These are phyloP conservation scores for Ditula angustiorana DNA, from an alignment of 2,888 invertebrate species.

Conservation along the genomic window DNA sequence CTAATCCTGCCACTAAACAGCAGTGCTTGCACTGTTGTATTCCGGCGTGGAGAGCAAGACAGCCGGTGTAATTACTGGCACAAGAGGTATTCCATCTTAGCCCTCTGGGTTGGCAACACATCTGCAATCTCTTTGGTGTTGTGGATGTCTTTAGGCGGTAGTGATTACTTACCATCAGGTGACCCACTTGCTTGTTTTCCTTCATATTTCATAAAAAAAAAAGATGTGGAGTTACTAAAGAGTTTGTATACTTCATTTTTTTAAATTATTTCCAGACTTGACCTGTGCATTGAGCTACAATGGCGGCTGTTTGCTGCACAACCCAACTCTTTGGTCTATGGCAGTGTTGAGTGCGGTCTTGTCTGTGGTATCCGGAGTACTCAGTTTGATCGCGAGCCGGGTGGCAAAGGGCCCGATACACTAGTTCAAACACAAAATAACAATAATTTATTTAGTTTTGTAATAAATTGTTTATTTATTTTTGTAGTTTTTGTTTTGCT, in stretches of 20 bases:
- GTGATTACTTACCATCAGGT: no score
- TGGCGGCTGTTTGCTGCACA: constrained; percentile 63
- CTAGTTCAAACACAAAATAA: not conserved
- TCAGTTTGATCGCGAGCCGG: constrained; percentile 54
- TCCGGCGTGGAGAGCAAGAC: no score
- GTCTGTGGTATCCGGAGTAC: constrained; percentile 52
- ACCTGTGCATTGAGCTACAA: constrained; percentile 59
- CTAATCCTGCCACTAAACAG: no score
- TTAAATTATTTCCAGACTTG: constrained; percentile 53
- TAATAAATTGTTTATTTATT: constrained; percentile 14
- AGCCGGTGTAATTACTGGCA: no score
- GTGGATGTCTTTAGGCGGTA: no score
- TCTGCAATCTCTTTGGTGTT: no score
- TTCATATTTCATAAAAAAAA: no score
- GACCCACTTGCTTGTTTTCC: no score
- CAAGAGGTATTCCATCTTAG: no score
- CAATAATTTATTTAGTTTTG: not conserved
- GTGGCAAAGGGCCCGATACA: not conserved
- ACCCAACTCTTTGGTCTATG: constrained; percentile 55
- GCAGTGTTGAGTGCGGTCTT: constrained; percentile 57
- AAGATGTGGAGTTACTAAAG: no score
- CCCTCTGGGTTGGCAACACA: no score
- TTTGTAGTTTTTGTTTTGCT: not conserved
- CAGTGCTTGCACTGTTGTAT: no score
- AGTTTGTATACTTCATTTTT: not conserved